Conservation (phyloP, 2,113 vertebrate genomes). For the Thomomys bottae region DNA sequence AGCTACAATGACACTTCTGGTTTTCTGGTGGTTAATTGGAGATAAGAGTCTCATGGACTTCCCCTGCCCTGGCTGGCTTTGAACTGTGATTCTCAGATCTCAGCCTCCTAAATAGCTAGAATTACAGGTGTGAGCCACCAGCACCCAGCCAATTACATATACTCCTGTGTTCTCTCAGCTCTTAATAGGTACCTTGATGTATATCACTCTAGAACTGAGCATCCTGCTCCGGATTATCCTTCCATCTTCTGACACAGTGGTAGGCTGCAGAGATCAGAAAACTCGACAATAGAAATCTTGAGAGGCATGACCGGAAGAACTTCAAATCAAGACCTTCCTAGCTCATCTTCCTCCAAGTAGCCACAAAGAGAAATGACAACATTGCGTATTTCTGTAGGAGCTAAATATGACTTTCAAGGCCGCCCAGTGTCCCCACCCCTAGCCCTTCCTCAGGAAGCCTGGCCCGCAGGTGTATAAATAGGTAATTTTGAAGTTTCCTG, state of each 20-base stretch:
- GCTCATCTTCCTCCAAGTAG: background rate
- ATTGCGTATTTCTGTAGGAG: background rate
- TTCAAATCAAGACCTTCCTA: background rate
- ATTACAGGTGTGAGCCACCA: no score
- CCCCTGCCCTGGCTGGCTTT: no score
- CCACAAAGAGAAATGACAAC: background rate
- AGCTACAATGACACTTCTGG: no score
- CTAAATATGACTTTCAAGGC: background rate
- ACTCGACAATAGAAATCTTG: background rate
- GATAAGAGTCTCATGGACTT: no score
- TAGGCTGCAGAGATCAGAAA: background rate
- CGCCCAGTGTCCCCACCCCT: conserved; percentile 45
- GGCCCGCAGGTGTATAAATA: conserved; percentile 54
- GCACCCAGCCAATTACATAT: background rate
- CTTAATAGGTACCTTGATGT: background rate
- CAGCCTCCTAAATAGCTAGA: no score
- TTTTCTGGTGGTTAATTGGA: no score
- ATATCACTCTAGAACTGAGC: background rate
- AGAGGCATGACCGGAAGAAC: background rate
- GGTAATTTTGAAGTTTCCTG: background rate
- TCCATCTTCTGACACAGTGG: background rate
- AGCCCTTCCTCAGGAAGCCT: background rate
- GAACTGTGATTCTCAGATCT: no score
- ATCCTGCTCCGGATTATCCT: background rate
- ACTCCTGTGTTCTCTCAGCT: background rate